Conservation (phyloP, 2,888 invertebrate genomes). For the Agrotis clavis region DNA sequence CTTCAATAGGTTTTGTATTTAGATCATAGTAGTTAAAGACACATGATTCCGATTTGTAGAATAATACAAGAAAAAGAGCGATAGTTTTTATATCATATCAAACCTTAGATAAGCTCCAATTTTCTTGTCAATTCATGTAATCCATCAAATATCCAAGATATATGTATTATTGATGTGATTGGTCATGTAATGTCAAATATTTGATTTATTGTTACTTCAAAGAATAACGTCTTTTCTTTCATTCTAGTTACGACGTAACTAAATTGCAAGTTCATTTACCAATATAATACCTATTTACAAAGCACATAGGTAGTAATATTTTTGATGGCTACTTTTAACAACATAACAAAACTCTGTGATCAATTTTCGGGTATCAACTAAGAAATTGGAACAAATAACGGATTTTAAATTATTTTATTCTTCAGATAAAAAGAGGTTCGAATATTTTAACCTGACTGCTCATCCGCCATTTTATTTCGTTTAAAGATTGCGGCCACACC, state of each 20-base stretch:
- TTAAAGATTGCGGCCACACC: too few species aligned
- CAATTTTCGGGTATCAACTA: not conserved
- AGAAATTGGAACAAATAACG: too few species aligned
- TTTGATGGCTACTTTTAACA: not conserved
- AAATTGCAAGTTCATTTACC: not conserved
- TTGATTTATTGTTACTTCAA: not conserved
- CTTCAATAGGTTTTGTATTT: not conserved
- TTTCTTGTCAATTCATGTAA: not conserved
- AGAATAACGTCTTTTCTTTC: not conserved
- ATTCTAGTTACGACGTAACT: not conserved
- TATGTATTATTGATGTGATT: conserved; percentile 7
- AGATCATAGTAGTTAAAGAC: conserved; percentile 1
- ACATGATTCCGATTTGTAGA: not conserved
- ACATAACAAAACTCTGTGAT: not conserved
- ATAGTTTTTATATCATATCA: not conserved
- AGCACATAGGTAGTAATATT: not conserved
- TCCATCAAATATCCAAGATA: not conserved
- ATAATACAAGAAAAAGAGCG: not conserved
- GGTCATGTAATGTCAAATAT: conserved; percentile 4
- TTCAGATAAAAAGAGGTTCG: too few species aligned
- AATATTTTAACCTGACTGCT: too few species aligned
- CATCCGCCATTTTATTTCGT: too few species aligned
- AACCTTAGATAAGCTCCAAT: not conserved
- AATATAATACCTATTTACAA: conserved; percentile 6
- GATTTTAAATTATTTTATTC: too few species aligned